Base-by-base conservation (phyloP, 2,797 vertebrate genomes). In the Streptopelia turtur region DNA sequence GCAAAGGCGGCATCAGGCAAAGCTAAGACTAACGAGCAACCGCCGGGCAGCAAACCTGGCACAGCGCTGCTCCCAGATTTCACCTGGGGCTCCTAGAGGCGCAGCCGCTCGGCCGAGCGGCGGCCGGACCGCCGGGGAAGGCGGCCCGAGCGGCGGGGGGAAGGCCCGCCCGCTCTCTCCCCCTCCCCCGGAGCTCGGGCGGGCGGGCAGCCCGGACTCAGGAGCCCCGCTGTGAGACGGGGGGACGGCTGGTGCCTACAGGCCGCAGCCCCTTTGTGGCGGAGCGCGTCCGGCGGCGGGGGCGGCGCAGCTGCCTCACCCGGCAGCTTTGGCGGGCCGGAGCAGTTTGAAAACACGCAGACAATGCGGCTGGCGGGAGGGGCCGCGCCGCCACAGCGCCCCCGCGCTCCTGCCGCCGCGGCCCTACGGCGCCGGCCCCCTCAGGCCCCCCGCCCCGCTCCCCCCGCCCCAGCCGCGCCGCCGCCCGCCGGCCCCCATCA, bases 11-110 rank as follows among this genome's bases (percentile, higher is more conserved):
- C 28, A 16, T 2, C 0, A 23, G 17, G 45, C 75, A 31, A 18
- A 82, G 21, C 22, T 1, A 5, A 24, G 30, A 18, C 27, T 0
- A 7, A 5, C 1, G 13, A 11, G 4, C 16, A 6, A 3, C 0
- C 5, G n/a, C 50, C 1, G 35, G 13, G 70, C 63, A 33, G 71
- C 69, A 9, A 28, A 45, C 72, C 5, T 0, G 41, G 78, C 63
- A 3, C 63, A 4, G 30, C 9, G 24, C 23, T 8, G 28, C 7
- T 9, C 3, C 49, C 33, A 11, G 30, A 4, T 1, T 7, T 20
- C 41, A 15, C 1, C 50, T 4, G 4, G 20, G 66, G 63, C 25
- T 14, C 28, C 37, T 55, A 1, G 22, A 20, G 47, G 18, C 20
- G 59, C 78, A 11, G 28, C 41, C 55, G 21, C 69, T 28, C 35